These are phyloP conservation scores for Saccostrea echinata DNA, from an alignment of 1,140 invertebrate species.

Conservation along the genomic window DNA sequence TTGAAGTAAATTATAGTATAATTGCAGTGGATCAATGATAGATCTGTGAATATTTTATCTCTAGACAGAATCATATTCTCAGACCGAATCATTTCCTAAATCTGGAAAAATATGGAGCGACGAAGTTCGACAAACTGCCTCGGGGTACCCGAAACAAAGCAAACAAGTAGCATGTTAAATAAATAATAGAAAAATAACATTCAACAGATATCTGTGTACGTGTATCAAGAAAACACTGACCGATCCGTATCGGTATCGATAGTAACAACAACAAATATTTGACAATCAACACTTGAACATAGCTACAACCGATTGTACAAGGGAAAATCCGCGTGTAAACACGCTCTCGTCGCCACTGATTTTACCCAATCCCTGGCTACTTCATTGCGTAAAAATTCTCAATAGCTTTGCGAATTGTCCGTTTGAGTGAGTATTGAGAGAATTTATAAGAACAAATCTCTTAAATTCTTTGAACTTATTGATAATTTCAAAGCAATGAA, in stretches of 20 bases:
- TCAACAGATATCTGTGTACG: neutral
- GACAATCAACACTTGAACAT: neutral
- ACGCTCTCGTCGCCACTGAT: neutral
- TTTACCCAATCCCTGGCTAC: slow-evolving; percentile 1
- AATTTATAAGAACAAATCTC: neutral
- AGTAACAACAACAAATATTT: slow-evolving; percentile 14
- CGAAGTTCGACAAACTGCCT: neutral
- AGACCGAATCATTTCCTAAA: neutral
- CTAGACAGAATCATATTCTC: neutral
- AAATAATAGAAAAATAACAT: slow-evolving; percentile 18
- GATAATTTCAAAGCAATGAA: slow-evolving; percentile 6
- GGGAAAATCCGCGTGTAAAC: neutral
- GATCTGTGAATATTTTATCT: neutral
- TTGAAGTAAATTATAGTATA: too few relatives aligned
- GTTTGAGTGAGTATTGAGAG: neutral
- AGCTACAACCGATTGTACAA: slow-evolving; percentile 13
- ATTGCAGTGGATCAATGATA: too few relatives aligned
- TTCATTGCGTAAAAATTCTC: neutral
- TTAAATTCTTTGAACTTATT: neutral
- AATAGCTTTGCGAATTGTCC: neutral
- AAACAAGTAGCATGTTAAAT: slow-evolving; percentile 10
- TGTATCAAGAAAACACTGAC: neutral
- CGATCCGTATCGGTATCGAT: neutral
- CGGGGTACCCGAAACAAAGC: neutral
- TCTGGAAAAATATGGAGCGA: neutral